These are phyloP conservation scores for Laothoe populi DNA, from an alignment of 2,888 invertebrate species.

Conservation along the genomic window DNA sequence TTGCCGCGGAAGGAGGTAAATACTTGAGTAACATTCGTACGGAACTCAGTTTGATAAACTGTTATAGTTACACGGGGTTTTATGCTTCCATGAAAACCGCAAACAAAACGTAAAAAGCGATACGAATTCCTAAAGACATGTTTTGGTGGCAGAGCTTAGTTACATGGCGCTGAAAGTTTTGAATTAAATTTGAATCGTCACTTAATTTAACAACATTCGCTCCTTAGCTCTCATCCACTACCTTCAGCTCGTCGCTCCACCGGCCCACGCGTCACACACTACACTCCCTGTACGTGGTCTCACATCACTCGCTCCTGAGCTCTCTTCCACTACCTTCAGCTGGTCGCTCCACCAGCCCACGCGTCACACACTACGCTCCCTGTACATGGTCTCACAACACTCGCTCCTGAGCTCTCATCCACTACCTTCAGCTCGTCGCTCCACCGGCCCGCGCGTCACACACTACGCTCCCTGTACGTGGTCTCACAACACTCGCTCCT, in stretches of 20 bases:
- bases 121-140: slow-evolving; percentile 21
- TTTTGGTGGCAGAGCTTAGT: neutral
- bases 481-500: neutral
- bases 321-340: slow-evolving; percentile 1
- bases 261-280: slow-evolving; percentile 6
- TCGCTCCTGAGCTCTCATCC: slow-evolving; percentile 3
- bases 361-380: neutral
- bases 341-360: neutral
- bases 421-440: slow-evolving; percentile 17
- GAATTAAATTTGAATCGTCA: too few relatives aligned
- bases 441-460: slow-evolving; percentile 5
- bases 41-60: slow-evolving; percentile 10
- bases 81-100: slow-evolving; percentile 33
- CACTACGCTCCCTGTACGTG: neutral
- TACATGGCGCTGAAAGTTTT: slow-evolving; percentile 4
- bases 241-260: slow-evolving; percentile 1
- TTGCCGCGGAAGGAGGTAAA: slow-evolving; percentile 19
- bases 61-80: slow-evolving; percentile 26
- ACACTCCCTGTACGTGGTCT: slow-evolving; percentile 7
- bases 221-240: slow-evolving; percentile 1
- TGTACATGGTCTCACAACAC: neutral
- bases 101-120: slow-evolving; percentile 29
- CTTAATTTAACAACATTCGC: neutral
- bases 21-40: slow-evolving; percentile 13
- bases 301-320: neutral